Evolutionary conservation across 2,797 vertebrate genomes (phyloP), one percentile per base, ranked within the genome.

Genomic region (Cephalopachus bancanus): DNA sequence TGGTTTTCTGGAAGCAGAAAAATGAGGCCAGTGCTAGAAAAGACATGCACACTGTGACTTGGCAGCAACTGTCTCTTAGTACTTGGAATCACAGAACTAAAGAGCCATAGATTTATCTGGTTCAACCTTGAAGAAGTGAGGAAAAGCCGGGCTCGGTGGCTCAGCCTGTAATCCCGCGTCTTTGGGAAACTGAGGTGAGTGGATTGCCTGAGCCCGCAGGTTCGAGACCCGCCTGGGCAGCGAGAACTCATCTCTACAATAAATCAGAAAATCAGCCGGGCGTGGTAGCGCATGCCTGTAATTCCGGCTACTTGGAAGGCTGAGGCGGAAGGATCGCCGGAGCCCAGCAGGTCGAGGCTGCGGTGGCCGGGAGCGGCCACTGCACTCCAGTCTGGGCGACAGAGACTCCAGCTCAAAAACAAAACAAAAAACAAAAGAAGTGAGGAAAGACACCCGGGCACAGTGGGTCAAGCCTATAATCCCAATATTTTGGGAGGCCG

Each of bases 81-180:
- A 26, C 26, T 76, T 85, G 15, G 5, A 60, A 24, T 85, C 65
- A 62, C 28, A 57, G 28, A 89, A 69, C 37, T 76, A 74, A 60
- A 69, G 72, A 89, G 55, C 37, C 51, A 84, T 69, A 78, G 76
- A 10, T 37, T 83, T 26, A 57, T 85, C 57, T 75, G 28, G 10
- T 79, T 67, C n/a, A 78, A 92, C 79, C 69, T 93, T 95, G 59
- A 44, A 79, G 76, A 79, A 33, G 19, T 59, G 30, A 30, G 19
- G 51, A 57, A 78, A 57, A 53, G 10, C 6, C 5, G 16, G 9
- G 67, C 4, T 8, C 67, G 20, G n/a, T 69, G 67, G n/a, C 67
- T 69, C n/a, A 69, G 30, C 17, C 17, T 69, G 30, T 33, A 33
- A 69, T 69, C n/a, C 67, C 67, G 33, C 30, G 8, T 19, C 67